phyloP scores from a whole-genome alignment of 2,113 vertebrate species.

The Ibidorhyncha struthersii region DNA sequence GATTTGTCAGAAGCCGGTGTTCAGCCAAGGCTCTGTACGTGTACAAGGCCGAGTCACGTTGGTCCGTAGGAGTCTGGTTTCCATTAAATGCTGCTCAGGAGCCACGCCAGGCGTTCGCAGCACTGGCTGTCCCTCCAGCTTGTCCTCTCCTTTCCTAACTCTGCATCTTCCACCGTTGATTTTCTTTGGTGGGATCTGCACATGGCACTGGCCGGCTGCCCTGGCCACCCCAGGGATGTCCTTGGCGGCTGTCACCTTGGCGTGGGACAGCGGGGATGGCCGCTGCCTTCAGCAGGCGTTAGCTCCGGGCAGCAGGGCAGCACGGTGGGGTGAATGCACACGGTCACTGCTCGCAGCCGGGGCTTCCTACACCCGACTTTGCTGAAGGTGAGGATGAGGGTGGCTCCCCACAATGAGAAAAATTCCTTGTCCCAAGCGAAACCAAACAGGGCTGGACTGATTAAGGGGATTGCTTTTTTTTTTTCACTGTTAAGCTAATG shows the following conservation, averaged over 20 bases:
- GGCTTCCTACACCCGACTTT: background rate
- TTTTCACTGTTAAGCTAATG: background rate
- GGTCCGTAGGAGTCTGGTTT: slow-evolving; percentile 12
- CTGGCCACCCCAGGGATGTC: background rate
- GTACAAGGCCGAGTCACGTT: background rate
- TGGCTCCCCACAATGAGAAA: background rate
- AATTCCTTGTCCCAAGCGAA: background rate
- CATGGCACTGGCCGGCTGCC: rapidly evolving
- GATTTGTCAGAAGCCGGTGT: background rate
- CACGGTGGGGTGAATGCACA: rapidly evolving
- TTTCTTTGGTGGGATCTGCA: too few species aligned
- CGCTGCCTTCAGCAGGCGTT: rapidly evolving
- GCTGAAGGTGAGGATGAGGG: background rate
- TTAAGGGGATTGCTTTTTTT: background rate
- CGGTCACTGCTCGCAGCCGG: rapidly evolving
- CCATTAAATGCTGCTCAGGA: slow-evolving; percentile 10
- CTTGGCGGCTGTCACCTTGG: background rate
- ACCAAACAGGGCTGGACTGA: too few species aligned
- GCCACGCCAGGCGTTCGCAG: background rate
- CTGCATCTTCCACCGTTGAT: background rate
- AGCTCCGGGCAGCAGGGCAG: background rate
- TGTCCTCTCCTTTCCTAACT: background rate
- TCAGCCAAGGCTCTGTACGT: background rate
- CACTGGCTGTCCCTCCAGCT: background rate
- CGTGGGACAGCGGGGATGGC: background rate